Evolutionary conservation across 2,113 vertebrate genomes (phyloP).

Genomic region (Bos javanicus): DNA sequence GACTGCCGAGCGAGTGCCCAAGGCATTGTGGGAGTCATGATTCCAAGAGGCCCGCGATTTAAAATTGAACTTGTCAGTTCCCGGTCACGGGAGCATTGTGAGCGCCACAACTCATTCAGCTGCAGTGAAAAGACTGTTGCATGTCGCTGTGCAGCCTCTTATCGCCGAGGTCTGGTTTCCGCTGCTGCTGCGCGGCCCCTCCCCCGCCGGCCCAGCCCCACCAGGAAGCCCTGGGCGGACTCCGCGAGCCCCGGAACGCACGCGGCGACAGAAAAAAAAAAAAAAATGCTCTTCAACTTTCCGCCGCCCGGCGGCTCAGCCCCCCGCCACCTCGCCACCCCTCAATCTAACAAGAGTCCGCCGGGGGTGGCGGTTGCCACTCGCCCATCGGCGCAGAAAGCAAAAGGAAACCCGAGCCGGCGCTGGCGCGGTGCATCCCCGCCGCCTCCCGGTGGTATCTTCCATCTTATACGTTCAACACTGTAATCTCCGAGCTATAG

Average conservation of each 20-base stretch:
- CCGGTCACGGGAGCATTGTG: constrained; percentile 75
- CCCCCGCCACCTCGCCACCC: neutral
- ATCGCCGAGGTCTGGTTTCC: constrained; percentile 78
- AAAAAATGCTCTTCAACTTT: neutral
- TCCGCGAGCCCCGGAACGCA: constrained; percentile 49
- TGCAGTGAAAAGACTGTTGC: constrained; percentile 66
- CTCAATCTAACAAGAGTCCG: rapidly evolving
- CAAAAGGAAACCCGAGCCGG: neutral
- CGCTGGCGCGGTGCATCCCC: constrained; percentile 48
- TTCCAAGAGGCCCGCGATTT: constrained; percentile 60
- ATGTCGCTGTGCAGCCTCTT: constrained; percentile 72
- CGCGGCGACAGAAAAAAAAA: neutral
- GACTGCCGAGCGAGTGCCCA: constrained; percentile 68
- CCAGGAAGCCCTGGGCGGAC: constrained; percentile 79
- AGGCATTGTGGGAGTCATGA: constrained; percentile 77
- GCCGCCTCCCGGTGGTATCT: constrained; percentile 66
- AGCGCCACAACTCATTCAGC: constrained; percentile 64
- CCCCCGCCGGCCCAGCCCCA: constrained; percentile 74
- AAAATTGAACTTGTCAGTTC: constrained; percentile 49
- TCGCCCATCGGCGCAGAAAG: rapidly evolving
- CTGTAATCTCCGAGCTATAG: constrained; percentile 29
- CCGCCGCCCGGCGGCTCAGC: neutral
- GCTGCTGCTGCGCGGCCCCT: constrained; percentile 77
- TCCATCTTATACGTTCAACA: constrained; percentile 62
- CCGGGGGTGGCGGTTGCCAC: rapidly evolving